Percentiles rank a stretch among this genome's conserved stretches.
Conservation (phyloP, 1,140 invertebrate genomes). For the roundworm (Caenorhabditis elegans) region DNA sequence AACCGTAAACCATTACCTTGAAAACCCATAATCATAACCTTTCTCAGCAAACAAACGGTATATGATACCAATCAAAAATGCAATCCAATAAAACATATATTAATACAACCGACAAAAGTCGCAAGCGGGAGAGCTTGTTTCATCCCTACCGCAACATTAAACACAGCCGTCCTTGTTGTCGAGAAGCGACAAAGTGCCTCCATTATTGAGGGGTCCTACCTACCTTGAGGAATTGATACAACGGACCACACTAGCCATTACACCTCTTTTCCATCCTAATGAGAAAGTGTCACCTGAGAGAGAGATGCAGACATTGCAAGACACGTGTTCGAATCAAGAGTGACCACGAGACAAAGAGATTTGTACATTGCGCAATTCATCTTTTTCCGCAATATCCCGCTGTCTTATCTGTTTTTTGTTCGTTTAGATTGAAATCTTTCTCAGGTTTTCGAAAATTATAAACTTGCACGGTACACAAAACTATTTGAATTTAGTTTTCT, state of each 20-base stretch:
- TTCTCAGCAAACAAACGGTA: neutral
- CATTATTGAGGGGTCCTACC: constrained; percentile 16
- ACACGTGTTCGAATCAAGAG: constrained; percentile 7
- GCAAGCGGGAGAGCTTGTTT: constrained; percentile 15
- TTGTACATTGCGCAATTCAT: neutral
- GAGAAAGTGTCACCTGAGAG: neutral
- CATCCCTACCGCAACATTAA: constrained; percentile 32
- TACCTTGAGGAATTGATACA: neutral
- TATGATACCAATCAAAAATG: neutral
- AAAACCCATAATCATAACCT: too few relatives aligned
- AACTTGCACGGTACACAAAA: too few relatives aligned
- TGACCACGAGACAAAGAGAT: neutral
- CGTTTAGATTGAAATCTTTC: constrained; percentile 12
- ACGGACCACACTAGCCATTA: constrained; percentile 24
- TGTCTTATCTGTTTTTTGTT: constrained; percentile 14
- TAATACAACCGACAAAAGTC: neutral
- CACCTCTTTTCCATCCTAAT: neutral
- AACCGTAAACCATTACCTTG: too few relatives aligned
- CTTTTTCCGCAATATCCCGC: neutral
- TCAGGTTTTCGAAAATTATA: too few relatives aligned
- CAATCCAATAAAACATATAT: neutral
- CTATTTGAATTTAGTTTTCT: too few relatives aligned
- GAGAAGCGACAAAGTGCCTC: constrained; percentile 18
- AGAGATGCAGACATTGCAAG: neutral
- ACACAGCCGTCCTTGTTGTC: neutral